Conservation (phyloP, 2,113 vertebrate genomes). For the Athene cunicularia region DNA sequence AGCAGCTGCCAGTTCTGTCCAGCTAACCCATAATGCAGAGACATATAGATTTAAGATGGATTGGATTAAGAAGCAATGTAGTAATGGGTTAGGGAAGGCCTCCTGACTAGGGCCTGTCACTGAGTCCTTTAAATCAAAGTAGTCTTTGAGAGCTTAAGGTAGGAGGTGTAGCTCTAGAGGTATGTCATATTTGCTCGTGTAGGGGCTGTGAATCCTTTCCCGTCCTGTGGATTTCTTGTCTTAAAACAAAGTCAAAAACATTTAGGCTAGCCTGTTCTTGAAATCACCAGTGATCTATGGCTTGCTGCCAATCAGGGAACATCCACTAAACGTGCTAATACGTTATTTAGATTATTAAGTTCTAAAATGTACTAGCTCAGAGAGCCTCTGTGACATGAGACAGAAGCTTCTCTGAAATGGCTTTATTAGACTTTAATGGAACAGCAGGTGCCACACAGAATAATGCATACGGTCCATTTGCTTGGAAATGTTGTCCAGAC, state of each 20-base stretch:
- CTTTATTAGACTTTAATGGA: slow-evolving; percentile 2
- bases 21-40: neutral
- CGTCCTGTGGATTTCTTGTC: neutral
- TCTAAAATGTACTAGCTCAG: neutral
- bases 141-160: neutral
- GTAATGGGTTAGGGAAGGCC: neutral
- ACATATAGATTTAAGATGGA: neutral
- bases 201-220: neutral
- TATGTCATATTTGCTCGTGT: neutral
- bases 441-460: neutral
- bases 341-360: neutral
- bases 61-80: neutral
- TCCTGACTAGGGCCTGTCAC: neutral
- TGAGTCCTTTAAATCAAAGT: neutral
- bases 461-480: neutral
- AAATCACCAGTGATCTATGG: neutral
- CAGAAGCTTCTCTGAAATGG: neutral
- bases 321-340: neutral
- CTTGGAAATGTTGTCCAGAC: neutral
- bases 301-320: neutral
- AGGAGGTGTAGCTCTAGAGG: neutral
- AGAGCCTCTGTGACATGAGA: neutral
- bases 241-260: neutral
- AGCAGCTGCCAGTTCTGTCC: neutral
- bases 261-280: neutral